Percentiles rank a stretch among this genome's conserved stretches.
Evolutionary conservation across 2,888 invertebrate species (phyloP).

Genomic region (Lithophane semibrunnea): DNA sequence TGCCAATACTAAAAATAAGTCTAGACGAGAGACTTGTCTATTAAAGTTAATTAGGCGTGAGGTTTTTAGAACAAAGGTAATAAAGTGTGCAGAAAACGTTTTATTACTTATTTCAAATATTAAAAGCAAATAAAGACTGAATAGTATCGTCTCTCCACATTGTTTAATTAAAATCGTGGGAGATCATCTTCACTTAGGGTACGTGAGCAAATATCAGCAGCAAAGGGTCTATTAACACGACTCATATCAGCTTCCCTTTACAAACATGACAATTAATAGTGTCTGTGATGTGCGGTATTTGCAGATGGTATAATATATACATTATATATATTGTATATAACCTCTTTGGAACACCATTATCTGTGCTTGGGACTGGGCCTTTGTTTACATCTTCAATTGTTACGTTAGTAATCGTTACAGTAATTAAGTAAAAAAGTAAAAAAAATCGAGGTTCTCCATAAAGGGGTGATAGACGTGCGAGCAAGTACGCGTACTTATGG

Average conservation of each 20-base stretch:
- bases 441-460: too few species aligned
- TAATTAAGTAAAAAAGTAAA: not conserved
- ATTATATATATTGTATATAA: too few species aligned
- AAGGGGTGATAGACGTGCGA: too few species aligned
- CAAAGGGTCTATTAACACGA: conserved; percentile 21
- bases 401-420: not conserved
- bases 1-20: conserved; percentile 61
- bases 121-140: not conserved
- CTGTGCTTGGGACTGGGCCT: not conserved
- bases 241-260: conserved; percentile 31
- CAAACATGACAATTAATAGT: conserved; percentile 35
- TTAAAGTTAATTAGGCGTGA: conserved; percentile 44
- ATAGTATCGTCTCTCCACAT: conserved; percentile 4
- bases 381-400: not conserved
- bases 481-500: too few species aligned
- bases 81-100: not conserved
- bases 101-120: conserved; percentile 21
- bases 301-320: not conserved
- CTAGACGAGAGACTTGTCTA: conserved; percentile 29
- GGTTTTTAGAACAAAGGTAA: conserved; percentile 20
- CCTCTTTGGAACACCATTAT: not conserved
- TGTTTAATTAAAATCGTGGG: conserved; percentile 30
- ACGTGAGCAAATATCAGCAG: conserved; percentile 27
- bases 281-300: conserved; percentile 3
- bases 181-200: conserved; percentile 17